phyloP scores from a whole-genome alignment of 2,888 invertebrate genomes.

The Ernsta delagoae region DNA sequence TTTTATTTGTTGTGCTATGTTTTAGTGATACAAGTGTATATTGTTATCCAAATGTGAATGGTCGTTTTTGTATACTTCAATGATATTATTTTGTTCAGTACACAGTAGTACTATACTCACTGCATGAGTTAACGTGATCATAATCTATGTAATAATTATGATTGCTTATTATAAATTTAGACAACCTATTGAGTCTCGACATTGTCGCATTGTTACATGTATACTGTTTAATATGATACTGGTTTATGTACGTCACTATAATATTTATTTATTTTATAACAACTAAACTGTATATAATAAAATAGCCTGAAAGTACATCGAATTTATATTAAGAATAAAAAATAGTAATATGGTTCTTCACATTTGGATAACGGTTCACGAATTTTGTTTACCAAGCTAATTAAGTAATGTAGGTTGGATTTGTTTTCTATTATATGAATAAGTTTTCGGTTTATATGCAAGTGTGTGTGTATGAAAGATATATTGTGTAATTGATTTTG shows the following conservation, averaged over 20 bases:
- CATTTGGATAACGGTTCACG: conserved; percentile 54
- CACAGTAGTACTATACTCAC: no score
- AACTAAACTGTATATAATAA: neutral
- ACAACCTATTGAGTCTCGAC: no score
- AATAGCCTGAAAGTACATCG: conserved; percentile 31
- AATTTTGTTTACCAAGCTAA: conserved; percentile 64
- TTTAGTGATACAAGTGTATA: conserved; percentile 42
- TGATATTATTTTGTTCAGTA: no score
- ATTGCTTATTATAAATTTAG: no score
- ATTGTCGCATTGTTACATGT: no score
- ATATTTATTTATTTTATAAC: no score
- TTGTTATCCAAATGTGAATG: conserved; percentile 43
- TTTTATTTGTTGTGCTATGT: conserved; percentile 51
- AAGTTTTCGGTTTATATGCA: neutral
- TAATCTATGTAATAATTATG: no score
- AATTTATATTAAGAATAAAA: neutral
- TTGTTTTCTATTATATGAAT: conserved; percentile 43
- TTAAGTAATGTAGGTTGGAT: conserved; percentile 44
- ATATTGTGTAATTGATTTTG: neutral
- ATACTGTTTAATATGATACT: no score
- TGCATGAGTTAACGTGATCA: no score
- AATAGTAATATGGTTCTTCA: neutral
- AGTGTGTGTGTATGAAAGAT: neutral
- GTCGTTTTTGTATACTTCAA: no score
- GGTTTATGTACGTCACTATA: no score